These are phyloP conservation scores for Carduelis carduelis DNA, from an alignment of 2,797 vertebrate species.

Conservation along the genomic window DNA sequence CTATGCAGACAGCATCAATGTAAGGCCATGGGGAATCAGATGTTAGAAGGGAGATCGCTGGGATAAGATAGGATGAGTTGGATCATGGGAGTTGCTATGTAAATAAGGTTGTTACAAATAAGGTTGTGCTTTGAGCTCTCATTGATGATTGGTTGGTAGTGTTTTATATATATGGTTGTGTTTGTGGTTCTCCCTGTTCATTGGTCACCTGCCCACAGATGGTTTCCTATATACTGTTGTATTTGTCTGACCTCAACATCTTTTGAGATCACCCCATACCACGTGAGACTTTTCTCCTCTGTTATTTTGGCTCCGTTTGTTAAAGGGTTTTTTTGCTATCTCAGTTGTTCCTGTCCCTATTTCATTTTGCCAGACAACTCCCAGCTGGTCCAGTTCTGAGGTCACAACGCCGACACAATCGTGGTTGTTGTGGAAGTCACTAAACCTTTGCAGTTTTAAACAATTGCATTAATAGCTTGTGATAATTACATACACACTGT, in stretches of 20 bases:
- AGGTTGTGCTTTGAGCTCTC: neutral
- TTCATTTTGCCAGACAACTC: neutral
- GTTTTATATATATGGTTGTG: neutral
- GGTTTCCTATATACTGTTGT: neutral
- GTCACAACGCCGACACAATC: fast-evolving
- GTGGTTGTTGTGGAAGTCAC: neutral
- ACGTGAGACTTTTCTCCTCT: too few relatives aligned
- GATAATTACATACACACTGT: fast-evolving
- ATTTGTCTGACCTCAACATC: neutral
- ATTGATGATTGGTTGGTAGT: neutral
- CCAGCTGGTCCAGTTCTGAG: neutral
- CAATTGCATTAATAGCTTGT: neutral
- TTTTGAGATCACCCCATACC: neutral
- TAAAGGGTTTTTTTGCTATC: neutral
- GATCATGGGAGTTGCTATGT: neutral
- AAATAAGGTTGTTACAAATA: neutral
- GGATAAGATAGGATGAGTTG: neutral
- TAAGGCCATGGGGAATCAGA: neutral
- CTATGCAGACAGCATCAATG: neutral
- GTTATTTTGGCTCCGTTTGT: neutral
- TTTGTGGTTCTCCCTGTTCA: neutral
- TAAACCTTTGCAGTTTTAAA: neutral
- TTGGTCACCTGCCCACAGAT: neutral
- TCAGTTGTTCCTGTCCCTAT: neutral
- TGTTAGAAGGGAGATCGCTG: neutral